Evolutionary conservation across 1,140 invertebrate genomes (phyloP).

Genomic region (Conus betulinus): DNA sequence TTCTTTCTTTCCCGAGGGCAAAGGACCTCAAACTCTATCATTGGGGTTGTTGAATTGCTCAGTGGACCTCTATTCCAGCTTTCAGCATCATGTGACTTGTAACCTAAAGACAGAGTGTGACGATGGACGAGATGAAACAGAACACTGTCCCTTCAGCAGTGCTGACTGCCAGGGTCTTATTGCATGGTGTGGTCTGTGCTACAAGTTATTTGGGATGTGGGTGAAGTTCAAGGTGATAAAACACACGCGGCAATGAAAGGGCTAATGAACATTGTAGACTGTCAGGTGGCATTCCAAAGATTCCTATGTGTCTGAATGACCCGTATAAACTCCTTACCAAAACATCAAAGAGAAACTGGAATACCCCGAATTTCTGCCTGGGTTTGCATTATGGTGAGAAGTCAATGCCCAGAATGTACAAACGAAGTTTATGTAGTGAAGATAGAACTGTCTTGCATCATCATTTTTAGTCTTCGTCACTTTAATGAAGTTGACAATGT

Average conservation of each 20-base stretch:
- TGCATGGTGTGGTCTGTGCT: neutral
- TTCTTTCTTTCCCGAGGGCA: neutral
- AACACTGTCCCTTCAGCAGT: conserved; percentile 32
- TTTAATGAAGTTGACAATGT: neutral
- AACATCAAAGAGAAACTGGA: too few species aligned
- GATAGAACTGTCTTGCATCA: neutral
- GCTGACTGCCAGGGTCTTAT: neutral
- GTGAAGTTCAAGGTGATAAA: too few species aligned
- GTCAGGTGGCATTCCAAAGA: neutral
- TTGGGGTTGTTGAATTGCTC: neutral
- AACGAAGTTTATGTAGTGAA: neutral
- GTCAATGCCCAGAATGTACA: neutral
- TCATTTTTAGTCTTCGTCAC: neutral
- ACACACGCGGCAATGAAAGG: neutral
- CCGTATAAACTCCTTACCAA: neutral
- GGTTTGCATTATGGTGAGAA: neutral
- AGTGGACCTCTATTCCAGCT: neutral
- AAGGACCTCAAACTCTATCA: neutral
- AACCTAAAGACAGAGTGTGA: conserved; percentile 29
- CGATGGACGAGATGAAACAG: neutral
- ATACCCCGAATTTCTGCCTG: neutral
- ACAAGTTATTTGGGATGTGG: neutral
- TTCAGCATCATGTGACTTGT: neutral
- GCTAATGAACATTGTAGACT: neutral
- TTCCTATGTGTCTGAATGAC: neutral